Evolutionary conservation across 1,140 invertebrate species (phyloP).

Genomic region (Meloidogyne floridensis): DNA sequence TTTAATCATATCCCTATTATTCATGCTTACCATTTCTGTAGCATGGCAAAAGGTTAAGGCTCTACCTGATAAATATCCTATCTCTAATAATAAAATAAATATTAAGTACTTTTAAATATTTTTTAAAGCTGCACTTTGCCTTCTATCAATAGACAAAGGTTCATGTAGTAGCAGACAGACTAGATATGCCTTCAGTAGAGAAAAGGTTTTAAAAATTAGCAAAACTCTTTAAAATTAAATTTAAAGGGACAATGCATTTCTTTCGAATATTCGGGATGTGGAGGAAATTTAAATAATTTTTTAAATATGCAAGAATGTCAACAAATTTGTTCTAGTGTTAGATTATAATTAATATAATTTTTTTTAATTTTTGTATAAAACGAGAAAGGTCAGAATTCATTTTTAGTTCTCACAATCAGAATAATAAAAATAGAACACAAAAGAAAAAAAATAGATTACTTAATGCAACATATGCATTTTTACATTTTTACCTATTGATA

Average conservation of each 20-base stretch:
- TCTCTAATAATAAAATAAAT: neutral
- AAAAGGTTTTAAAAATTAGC: slow-evolving; percentile 48
- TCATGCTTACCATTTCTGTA: too few species aligned
- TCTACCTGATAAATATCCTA: too few species aligned
- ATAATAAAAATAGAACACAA: too few species aligned
- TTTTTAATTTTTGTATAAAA: too few species aligned
- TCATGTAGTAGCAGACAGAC: slow-evolving; percentile 61
- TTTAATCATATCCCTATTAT: too few species aligned
- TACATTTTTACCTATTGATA: too few species aligned
- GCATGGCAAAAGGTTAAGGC: too few species aligned
- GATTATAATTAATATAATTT: neutral
- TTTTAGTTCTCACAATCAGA: too few species aligned
- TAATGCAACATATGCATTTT: too few species aligned
- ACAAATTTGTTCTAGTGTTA: slow-evolving; percentile 21
- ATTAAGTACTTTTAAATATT: slow-evolving; percentile 19
- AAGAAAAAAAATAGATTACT: too few species aligned
- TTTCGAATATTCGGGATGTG: slow-evolving; percentile 65
- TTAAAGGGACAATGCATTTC: slow-evolving; percentile 59
- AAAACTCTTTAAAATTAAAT: neutral
- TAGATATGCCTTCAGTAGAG: slow-evolving; percentile 61
- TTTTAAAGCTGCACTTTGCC: slow-evolving; percentile 61
- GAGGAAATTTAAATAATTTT: slow-evolving; percentile 63
- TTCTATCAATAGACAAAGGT: slow-evolving; percentile 61
- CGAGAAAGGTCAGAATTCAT: too few species aligned
- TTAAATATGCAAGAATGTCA: slow-evolving; percentile 33